phyloP scores from a whole-genome alignment of 2,113 vertebrate genomes.

The Psilopsiagon aymara region DNA sequence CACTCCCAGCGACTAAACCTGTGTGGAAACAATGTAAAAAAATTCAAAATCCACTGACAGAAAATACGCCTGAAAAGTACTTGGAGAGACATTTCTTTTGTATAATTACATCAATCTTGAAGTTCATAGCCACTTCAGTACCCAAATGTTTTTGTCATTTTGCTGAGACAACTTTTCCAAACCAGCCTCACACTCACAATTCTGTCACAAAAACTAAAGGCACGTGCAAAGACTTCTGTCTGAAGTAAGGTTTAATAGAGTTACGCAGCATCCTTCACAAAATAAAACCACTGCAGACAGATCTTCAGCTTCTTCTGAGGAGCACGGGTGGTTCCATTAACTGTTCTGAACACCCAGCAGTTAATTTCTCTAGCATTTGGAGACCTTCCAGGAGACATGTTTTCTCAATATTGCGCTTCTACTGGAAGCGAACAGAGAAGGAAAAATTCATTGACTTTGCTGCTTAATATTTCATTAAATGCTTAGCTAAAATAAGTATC shows the following conservation, averaged over 20 bases:
- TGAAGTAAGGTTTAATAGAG: background rate
- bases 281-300: background rate
- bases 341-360: background rate
- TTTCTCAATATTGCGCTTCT: background rate
- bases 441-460: background rate
- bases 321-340: background rate
- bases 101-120: background rate
- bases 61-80: background rate
- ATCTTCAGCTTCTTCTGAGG: background rate
- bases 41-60: background rate
- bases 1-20: background rate
- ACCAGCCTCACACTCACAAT: background rate
- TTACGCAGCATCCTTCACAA: background rate
- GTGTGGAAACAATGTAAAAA: background rate
- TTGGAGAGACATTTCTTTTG: background rate
- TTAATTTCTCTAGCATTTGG: background rate
- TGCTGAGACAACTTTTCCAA: background rate
- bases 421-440: background rate
- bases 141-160: background rate
- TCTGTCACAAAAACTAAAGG: background rate
- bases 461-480: constrained; percentile 17
- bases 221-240: background rate
- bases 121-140: background rate
- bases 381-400: background rate
- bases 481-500: background rate